Base-by-base conservation (phyloP, 2,888 invertebrate genomes). In the Amiota mariae region DNA sequence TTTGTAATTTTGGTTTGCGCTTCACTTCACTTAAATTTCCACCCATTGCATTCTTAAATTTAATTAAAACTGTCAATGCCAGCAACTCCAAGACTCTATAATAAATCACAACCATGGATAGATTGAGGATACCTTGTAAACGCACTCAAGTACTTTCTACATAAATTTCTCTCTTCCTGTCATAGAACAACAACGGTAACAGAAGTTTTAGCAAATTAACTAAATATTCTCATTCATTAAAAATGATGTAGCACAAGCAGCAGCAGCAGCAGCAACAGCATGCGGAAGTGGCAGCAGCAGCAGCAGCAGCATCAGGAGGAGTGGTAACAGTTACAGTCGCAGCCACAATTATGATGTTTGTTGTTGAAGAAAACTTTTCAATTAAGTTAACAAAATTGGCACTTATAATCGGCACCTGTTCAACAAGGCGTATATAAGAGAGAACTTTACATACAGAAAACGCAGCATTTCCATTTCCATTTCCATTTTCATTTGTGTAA, bases 391-490 rank as follows among this genome's bases (percentile, higher is more conserved):
- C 75, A 66, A 77, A 84, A 84, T 85, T 85, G 83, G 79, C 82
- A 78, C 85, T 82, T 84, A 82, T 81, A 84, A 82, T 81, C 84
- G 81, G 82, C 84, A 84, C 84, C 84, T 84, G 84, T 85, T 81
- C 81, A 85, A 84, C 84, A 82, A 36, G 77, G 77, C 81, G 80
- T 78, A 80, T 77, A 75, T 71, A 78, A 66, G 79, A 77, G 76
- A 70, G 72, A 66, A 47, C 66, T 15, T 15, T 15, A 66, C 64
- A 64, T 24, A 11, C 47, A n/a, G n/a, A n/a, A n/a, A n/a, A n/a
- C n/a, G n/a, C n/a, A 36, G 63, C 63, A 59, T 18, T 20, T n/a
- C n/a, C n/a, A n/a, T n/a, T n/a, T n/a, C n/a, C n/a, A n/a, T n/a
- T n/a, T n/a, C n/a, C n/a, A n/a, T n/a, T n/a, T n/a, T n/a, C n/a